Evolutionary conservation across 2,113 vertebrate species (phyloP).

Genomic region (Oreochromis tanganicae): DNA sequence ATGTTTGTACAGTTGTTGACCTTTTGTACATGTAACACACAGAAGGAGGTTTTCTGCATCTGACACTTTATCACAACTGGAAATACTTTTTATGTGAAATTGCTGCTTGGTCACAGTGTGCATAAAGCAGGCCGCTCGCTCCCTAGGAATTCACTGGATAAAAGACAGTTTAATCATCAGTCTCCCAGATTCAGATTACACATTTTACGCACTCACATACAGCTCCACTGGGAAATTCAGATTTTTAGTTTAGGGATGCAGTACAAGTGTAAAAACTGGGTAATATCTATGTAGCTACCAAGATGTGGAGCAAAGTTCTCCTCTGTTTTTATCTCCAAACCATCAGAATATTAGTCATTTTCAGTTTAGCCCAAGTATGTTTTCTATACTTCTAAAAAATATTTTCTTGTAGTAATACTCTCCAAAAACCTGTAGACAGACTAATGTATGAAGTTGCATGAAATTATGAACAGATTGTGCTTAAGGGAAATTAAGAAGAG

Average conservation of each 20-base stretch:
- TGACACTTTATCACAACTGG: background rate
- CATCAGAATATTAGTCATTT: background rate
- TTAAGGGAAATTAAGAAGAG: background rate
- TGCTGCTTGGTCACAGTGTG: background rate
- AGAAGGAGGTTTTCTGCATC: background rate
- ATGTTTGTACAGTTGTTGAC: background rate
- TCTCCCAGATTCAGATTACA: background rate
- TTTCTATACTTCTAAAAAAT: background rate
- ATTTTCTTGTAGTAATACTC: background rate
- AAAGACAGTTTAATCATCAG: background rate
- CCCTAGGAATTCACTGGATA: background rate
- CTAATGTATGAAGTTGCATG: background rate
- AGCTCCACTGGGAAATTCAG: background rate
- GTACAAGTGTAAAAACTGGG: background rate
- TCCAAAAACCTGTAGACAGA: rapidly evolving
- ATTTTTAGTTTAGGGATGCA: background rate
- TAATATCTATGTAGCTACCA: background rate
- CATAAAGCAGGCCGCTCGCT: rapidly evolving
- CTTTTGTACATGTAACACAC: background rate
- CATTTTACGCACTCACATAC: background rate
- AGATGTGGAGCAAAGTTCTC: background rate
- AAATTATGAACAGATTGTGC: background rate
- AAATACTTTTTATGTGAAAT: background rate
- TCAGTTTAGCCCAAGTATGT: background rate
- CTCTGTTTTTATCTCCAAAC: background rate